Conservation (phyloP, 2,797 vertebrate species). For the Chaenodraco wilsoni region DNA sequence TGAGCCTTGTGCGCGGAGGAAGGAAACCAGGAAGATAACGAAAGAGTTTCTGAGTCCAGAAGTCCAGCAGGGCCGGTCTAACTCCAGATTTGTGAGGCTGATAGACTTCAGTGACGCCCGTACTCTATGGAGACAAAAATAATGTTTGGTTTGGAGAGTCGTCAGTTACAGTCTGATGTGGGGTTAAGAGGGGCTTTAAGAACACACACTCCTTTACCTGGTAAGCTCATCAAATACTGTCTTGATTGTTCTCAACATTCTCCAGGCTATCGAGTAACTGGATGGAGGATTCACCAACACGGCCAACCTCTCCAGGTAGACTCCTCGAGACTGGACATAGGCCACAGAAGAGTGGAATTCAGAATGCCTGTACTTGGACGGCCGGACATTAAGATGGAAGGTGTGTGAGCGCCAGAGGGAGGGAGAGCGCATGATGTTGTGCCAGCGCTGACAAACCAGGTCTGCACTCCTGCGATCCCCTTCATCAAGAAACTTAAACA, state of each 20-base stretch:
- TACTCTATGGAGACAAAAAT: conserved; percentile 63
- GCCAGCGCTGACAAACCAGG: conserved; percentile 81
- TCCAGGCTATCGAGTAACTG: conserved; percentile 58
- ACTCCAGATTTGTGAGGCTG: conserved; percentile 71
- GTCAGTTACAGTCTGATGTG: background rate
- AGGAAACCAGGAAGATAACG: conserved; percentile 69
- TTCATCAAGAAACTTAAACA: conserved; percentile 81
- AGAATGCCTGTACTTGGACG: conserved; percentile 46
- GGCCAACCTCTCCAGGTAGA: conserved; percentile 78
- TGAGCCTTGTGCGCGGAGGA: conserved; percentile 70
- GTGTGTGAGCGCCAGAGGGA: conserved; percentile 80
- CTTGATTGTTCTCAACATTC: conserved; percentile 73
- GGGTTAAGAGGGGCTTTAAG: background rate
- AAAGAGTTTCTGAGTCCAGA: conserved; percentile 55
- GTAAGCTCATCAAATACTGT: conserved; percentile 64
- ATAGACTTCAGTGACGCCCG: conserved; percentile 72
- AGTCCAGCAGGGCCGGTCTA: conserved; percentile 76
- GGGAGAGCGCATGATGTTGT: conserved; percentile 73
- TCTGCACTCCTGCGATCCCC: conserved; percentile 72
- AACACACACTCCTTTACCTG: conserved; percentile 37
- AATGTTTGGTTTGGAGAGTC: background rate
- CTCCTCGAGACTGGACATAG: conserved; percentile 75
- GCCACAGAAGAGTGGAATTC: conserved; percentile 69
- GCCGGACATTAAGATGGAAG: conserved; percentile 75
- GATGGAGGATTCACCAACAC: conserved; percentile 72